These are phyloP conservation scores for Drosophila nasuta DNA, from an alignment of 1,140 invertebrate genomes.

Conservation along the genomic window DNA sequence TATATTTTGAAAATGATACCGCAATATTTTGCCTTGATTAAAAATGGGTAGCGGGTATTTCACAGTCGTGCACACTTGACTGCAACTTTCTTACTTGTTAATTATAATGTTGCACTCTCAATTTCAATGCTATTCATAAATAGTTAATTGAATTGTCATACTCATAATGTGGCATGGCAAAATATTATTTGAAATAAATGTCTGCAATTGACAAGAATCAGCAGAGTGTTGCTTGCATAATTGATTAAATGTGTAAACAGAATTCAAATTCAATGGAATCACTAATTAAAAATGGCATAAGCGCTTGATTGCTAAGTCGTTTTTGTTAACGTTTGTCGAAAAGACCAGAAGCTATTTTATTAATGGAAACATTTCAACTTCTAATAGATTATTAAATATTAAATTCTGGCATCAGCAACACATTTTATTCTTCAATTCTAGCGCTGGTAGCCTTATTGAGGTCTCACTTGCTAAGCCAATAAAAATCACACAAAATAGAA, in stretches of 20 bases:
- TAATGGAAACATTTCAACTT: no score
- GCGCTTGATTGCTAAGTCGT: not conserved
- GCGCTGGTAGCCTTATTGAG: constrained; percentile 23
- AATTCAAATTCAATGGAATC: not conserved
- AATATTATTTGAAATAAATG: constrained; percentile 11
- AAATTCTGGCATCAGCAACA: not conserved
- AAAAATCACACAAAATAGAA: constrained; percentile 65
- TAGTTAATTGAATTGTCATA: constrained; percentile 9
- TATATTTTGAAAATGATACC: no score
- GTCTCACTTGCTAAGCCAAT: constrained; percentile 53
- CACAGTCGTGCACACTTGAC: no score
- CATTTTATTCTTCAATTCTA: not conserved
- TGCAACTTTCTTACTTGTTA: not conserved
- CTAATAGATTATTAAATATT: not conserved
- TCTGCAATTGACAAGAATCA: not conserved
- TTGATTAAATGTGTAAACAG: constrained; percentile 7
- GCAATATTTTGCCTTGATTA: no score
- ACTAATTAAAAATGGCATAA: constrained; percentile 6
- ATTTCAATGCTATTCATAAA: not conserved
- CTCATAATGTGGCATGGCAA: not conserved
- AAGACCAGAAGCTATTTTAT: no score
- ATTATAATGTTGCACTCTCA: not conserved
- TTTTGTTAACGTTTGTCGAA: not conserved
- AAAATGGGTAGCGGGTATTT: no score
- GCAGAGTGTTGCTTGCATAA: constrained; percentile 1